A percentile compares a stretch with the other conserved stretches of the same genome.
phyloP scores from a whole-genome alignment of 2,888 invertebrate genomes.

The Chrysodeixis includens region DNA sequence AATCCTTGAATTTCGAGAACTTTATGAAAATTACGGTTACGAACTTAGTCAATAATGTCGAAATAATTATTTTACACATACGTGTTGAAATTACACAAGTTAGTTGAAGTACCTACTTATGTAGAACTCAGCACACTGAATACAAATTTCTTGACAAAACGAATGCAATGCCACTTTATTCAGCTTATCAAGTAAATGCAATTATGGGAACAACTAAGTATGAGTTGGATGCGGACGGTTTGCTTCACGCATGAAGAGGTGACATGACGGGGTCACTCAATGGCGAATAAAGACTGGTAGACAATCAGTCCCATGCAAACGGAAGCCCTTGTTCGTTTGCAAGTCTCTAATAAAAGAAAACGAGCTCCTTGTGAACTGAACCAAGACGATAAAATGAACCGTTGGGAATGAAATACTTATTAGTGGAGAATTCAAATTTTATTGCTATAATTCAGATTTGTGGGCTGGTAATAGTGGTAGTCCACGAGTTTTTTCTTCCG shows the following conservation, averaged over 20 bases:
- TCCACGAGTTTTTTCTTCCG: background rate
- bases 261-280: constrained; percentile 63
- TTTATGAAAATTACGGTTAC: constrained; percentile 30
- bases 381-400: constrained; percentile 69
- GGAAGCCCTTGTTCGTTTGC: constrained; percentile 65
- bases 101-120: constrained; percentile 6
- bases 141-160: background rate
- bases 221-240: constrained; percentile 28
- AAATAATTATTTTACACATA: constrained; percentile 32
- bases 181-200: constrained; percentile 25
- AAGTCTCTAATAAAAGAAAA: constrained; percentile 69
- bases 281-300: constrained; percentile 60
- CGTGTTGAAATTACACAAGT: constrained; percentile 20
- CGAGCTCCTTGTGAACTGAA: constrained; percentile 72
- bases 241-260: constrained; percentile 56
- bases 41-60: constrained; percentile 12
- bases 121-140: background rate
- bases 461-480: background rate
- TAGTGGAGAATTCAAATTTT: constrained; percentile 38
- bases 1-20: constrained; percentile 26
- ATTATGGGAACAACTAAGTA: constrained; percentile 26
- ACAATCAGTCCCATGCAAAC: constrained; percentile 71
- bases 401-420: constrained; percentile 68
- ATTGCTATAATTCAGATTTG: constrained; percentile 25
- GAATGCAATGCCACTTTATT: background rate